Base-by-base conservation (phyloP, 2,888 invertebrate species). In the Latrodectus hesperus region DNA sequence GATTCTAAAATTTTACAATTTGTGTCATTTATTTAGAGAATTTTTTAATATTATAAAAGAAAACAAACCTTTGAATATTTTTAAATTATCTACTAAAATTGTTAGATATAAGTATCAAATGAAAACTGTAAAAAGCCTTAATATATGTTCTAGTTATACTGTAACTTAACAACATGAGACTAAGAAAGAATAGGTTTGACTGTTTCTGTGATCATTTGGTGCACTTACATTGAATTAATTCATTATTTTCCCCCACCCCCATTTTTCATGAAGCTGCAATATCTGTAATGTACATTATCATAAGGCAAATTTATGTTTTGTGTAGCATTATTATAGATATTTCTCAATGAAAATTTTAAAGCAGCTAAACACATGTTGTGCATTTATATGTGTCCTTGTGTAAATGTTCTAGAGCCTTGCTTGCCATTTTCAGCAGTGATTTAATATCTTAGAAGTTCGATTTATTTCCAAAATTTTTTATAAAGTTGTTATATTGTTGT, bases 131-230 rank as follows among this genome's bases (percentile, higher is more conserved):
- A 38, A 38, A 38, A 38, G 38, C 38, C 38, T 38, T 38, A 38
- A 38, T 3, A 38, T 38, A 6, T 38, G 38, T 38, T 38, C 4
- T 38, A 6, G 38, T 38, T 38, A 38, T 38, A 38, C 38, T 38
- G 2, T 38, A 38, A 38, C 38, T 38, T 38, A 6, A 38, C 38
- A 6, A 38, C 38, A 38, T 38, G 4, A 38, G 38, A 38, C 1
- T 38, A 38, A 38, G 38, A 38, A 38, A 38, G 38, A 38, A 38
- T 38, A 38, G 38, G 38, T 6, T 38, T 38, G 38, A 4, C 12
- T 60, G n/a, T 60, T 60, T 12, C 60, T 60, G 60, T 60, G 60
- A 60, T 60, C 60, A 60, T 60, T 60, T 60, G 60, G 60, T 60
- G 60, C 60, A 60, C 60, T 60, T 60, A 60, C 12, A 60, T 60